phyloP scores from a whole-genome alignment of 2,888 invertebrate species.

The Stenoptilia bipunctidactyla region DNA sequence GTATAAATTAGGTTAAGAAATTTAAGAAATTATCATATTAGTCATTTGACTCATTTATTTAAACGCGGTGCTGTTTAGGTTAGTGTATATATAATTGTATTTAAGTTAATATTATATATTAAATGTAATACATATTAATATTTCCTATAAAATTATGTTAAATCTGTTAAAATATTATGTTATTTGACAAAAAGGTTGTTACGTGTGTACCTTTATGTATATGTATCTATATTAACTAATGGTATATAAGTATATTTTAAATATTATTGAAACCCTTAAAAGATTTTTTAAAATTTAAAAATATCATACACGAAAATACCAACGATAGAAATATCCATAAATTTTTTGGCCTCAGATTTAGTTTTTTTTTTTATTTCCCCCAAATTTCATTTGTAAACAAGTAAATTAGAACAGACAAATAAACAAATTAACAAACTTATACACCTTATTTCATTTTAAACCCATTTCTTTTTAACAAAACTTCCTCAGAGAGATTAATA shows the following conservation, averaged over 20 bases:
- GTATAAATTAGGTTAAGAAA: conserved; percentile 43
- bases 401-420: neutral
- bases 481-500: no score
- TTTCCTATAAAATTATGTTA: conserved; percentile 26
- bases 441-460: no score
- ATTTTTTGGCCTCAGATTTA: neutral
- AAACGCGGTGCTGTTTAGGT: conserved; percentile 37
- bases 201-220: conserved; percentile 64
- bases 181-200: conserved; percentile 62
- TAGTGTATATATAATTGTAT: conserved; percentile 28
- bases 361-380: neutral
- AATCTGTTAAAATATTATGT: no score
- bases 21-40: conserved; percentile 20
- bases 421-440: neutral
- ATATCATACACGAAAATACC: neutral
- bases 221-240: conserved; percentile 26
- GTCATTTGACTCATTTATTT: conserved; percentile 27
- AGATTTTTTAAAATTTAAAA: no score
- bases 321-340: neutral
- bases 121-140: conserved; percentile 13
- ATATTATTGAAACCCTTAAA: no score
- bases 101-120: conserved; percentile 16
- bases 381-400: no score
- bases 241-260: conserved; percentile 12
- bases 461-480: no score